A percentile compares a stretch with the other conserved stretches of the same genome.
phyloP scores from a whole-genome alignment of 1,140 invertebrate genomes.

The Drosophila cardini region DNA sequence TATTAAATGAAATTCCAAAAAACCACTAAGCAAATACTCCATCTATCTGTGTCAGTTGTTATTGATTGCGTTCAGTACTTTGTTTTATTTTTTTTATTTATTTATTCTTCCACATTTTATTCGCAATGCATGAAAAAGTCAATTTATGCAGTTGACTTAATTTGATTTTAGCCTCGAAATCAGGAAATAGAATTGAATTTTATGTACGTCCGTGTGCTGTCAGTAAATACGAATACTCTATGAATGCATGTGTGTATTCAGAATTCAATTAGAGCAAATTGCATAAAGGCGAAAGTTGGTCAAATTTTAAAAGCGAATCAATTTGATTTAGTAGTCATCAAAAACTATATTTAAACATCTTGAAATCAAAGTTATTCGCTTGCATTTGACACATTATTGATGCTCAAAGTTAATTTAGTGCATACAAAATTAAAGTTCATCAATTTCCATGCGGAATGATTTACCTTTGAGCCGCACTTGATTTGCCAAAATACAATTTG shows the following conservation, averaged over 20 bases:
- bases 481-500: not conserved
- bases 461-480: not conserved
- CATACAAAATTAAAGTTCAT: too few relatives aligned
- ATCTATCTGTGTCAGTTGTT: conserved; percentile 16
- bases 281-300: not conserved
- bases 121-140: conserved; percentile 69
- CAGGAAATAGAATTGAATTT: conserved; percentile 48
- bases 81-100: not conserved
- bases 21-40: conserved; percentile 31
- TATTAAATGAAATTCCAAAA: conserved; percentile 13
- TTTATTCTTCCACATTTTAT: conserved; percentile 8
- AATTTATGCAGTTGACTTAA: conserved; percentile 80
- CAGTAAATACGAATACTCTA: conserved; percentile 7
- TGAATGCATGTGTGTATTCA: not conserved
- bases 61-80: conserved; percentile 12
- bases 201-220: not conserved
- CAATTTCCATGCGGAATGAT: not conserved
- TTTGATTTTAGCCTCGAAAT: conserved; percentile 70
- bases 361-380: too few relatives aligned
- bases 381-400: too few relatives aligned
- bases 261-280: not conserved
- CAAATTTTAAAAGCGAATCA: not conserved
- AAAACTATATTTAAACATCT: too few relatives aligned
- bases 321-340: not conserved
- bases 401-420: too few relatives aligned